These are phyloP conservation scores for Drosophila rellima DNA, from an alignment of 2,888 invertebrate genomes.

Conservation along the genomic window DNA sequence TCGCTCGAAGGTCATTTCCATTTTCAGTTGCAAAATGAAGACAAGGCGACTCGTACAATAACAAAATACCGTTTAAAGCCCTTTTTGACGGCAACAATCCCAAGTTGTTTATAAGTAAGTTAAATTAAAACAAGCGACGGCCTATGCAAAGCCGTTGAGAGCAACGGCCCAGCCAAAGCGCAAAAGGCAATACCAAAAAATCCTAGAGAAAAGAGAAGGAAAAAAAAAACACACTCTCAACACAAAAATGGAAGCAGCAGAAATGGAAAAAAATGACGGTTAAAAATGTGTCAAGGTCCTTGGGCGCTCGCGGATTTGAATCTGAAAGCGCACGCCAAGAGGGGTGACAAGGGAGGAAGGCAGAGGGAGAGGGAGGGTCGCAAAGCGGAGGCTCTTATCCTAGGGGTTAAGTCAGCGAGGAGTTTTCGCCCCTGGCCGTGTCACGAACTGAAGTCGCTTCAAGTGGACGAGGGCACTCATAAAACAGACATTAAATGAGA, in stretches of 20 bases:
- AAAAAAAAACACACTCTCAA: not conserved
- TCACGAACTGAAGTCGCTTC: constrained; percentile 34
- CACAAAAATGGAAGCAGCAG: constrained; percentile 17
- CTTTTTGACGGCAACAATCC: constrained; percentile 57
- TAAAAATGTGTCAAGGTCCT: constrained; percentile 73
- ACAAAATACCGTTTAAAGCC: constrained; percentile 54
- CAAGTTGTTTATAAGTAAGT: constrained; percentile 62
- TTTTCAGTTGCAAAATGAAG: constrained; percentile 35
- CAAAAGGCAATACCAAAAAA: constrained; percentile 52
- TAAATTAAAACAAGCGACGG: constrained; percentile 72
- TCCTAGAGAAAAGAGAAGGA: constrained; percentile 5
- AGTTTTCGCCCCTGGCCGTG: constrained; percentile 39
- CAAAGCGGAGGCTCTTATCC: constrained; percentile 58
- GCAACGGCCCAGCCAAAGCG: constrained; percentile 33
- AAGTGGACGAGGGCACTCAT: constrained; percentile 41
- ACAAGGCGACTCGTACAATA: constrained; percentile 5
- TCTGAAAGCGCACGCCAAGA: constrained; percentile 27
- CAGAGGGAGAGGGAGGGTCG: not conserved
- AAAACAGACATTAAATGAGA: constrained; percentile 68
- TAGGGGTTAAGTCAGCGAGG: constrained; percentile 53
- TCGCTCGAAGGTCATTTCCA: constrained; percentile 65
- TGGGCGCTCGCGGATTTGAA: constrained; percentile 61
- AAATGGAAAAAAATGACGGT: constrained; percentile 41
- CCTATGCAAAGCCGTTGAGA: constrained; percentile 62
- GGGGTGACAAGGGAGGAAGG: not conserved